phyloP scores from a whole-genome alignment of 2,888 invertebrate genomes.

The Neuroscelio doddi region DNA sequence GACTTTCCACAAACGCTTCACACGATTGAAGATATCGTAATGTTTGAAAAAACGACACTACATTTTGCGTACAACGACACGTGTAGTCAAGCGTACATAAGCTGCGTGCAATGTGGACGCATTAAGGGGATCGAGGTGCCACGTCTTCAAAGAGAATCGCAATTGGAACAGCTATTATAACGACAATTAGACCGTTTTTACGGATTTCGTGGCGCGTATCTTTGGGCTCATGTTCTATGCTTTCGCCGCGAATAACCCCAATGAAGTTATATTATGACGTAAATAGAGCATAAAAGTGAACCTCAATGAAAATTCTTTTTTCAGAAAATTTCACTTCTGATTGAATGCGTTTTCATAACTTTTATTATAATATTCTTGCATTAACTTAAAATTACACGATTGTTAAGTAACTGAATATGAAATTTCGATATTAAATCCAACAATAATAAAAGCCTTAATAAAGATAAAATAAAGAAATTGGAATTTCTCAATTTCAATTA shows the following conservation, averaged over 20 bases:
- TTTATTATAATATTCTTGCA: neutral
- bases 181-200: conserved; percentile 47
- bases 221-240: conserved; percentile 2
- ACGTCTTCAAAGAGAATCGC: conserved; percentile 28
- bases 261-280: conserved; percentile 21
- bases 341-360: neutral
- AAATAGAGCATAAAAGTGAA: conserved; percentile 36
- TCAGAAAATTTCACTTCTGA: neutral
- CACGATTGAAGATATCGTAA: conserved; percentile 14
- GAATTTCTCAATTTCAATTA: neutral
- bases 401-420: neutral
- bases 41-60: conserved; percentile 15
- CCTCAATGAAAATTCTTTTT: conserved; percentile 18
- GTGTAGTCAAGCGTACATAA: no score
- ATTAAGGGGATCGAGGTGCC: conserved; percentile 22
- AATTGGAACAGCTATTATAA: conserved; percentile 45
- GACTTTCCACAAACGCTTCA: conserved; percentile 15
- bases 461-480: neutral
- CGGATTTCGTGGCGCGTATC: conserved; percentile 40
- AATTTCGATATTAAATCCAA: neutral
- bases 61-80: conserved; percentile 11
- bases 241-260: conserved; percentile 37
- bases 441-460: neutral
- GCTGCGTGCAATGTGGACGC: no score
- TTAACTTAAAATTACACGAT: neutral